These are phyloP conservation scores for Tetraneura akinire DNA, from an alignment of 1,140 invertebrate species.

Conservation along the genomic window DNA sequence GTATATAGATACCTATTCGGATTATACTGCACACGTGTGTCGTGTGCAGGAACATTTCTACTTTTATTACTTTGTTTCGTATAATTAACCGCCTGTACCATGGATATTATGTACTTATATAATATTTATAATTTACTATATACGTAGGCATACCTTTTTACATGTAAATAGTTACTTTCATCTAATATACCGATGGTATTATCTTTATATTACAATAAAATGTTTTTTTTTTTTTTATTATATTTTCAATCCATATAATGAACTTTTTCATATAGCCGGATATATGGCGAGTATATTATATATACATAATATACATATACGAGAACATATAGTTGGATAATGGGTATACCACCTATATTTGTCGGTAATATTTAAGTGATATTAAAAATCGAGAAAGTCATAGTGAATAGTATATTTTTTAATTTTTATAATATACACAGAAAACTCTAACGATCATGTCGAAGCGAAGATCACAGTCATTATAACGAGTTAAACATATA, in stretches of 20 bases:
- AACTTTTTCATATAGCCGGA: neutral
- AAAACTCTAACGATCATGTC: constrained; percentile 37
- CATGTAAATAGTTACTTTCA: neutral
- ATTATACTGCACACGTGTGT: neutral
- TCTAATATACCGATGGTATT: neutral
- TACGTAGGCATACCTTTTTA: too few species aligned
- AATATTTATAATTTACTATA: too few species aligned
- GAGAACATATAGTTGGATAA: too few species aligned
- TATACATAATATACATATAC: neutral
- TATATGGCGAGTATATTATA: neutral
- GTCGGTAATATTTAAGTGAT: neutral
- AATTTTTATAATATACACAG: neutral
- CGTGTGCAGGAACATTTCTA: neutral
- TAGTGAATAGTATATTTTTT: neutral
- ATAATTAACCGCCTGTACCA: constrained; percentile 29
- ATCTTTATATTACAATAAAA: neutral
- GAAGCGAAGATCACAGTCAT: neutral
- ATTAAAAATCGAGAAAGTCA: constrained; percentile 37
- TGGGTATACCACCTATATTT: too few species aligned
- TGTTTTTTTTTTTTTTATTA: constrained; percentile 23
- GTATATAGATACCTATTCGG: too few species aligned
- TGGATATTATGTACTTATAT: too few species aligned
- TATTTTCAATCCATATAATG: neutral
- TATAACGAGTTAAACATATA: neutral
- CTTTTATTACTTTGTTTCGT: constrained; percentile 22